phyloP scores from a whole-genome alignment of 2,113 vertebrate genomes.

The Corvus cornix region DNA sequence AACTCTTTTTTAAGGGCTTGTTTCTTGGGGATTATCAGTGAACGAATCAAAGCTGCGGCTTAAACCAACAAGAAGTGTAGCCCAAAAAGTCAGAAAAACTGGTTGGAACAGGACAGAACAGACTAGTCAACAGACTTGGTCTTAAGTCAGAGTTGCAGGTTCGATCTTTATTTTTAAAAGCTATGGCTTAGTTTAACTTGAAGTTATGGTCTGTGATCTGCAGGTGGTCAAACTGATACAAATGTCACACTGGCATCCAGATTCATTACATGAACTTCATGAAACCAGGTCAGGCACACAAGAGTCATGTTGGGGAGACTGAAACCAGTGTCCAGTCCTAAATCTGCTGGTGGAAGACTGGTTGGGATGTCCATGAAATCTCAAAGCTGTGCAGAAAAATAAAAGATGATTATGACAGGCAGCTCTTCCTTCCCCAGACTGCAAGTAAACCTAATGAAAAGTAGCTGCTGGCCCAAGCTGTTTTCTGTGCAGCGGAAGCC shows the following conservation, averaged over 20 bases:
- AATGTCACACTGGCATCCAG: background rate
- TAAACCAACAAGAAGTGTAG: background rate
- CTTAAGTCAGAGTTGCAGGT: background rate
- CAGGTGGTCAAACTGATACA: background rate
- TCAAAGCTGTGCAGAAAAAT: background rate
- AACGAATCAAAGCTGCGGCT: background rate
- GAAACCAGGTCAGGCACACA: background rate
- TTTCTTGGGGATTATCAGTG: background rate
- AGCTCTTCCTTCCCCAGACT: background rate
- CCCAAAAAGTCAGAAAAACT: background rate
- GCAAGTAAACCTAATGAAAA: background rate
- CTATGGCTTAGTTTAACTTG: background rate
- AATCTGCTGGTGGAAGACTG: background rate
- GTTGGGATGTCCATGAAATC: background rate
- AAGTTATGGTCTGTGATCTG: background rate
- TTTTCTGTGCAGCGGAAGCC: background rate
- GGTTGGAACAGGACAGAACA: background rate
- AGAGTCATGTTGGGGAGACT: background rate
- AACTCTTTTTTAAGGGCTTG: background rate
- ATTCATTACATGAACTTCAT: background rate
- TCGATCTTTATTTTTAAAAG: background rate
- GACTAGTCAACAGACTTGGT: background rate
- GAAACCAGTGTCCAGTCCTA: background rate
- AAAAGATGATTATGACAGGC: background rate
- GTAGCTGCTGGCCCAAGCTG: background rate